Conservation (phyloP, 1,140 invertebrate genomes). For the Battus philenor region DNA sequence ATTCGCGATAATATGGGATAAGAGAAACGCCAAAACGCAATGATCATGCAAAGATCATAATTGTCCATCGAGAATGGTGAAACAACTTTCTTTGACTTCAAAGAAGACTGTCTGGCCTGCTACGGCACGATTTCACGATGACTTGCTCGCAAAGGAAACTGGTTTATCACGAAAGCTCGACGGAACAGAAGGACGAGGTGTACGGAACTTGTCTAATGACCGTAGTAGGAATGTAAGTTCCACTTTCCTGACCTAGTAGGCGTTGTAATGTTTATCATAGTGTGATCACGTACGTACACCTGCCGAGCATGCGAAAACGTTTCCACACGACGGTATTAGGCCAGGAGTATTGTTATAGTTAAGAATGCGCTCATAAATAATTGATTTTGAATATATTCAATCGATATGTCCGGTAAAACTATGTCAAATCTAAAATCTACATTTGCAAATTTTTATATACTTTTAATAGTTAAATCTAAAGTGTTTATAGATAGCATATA, state of each 20-base stretch:
- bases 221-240: slow-evolving; percentile 39
- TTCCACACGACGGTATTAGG: neutral
- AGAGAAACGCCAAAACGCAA: slow-evolving; percentile 11
- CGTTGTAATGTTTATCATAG: slow-evolving; percentile 3
- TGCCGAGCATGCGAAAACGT: slow-evolving; percentile 13
- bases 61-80: slow-evolving; percentile 34
- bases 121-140: slow-evolving; percentile 55
- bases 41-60: slow-evolving; percentile 20
- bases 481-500: too few species aligned
- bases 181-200: slow-evolving; percentile 28
- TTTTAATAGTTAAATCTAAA: too few species aligned
- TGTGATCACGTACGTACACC: slow-evolving; percentile 14
- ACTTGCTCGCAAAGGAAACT: slow-evolving; percentile 41
- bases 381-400: neutral
- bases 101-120: slow-evolving; percentile 41
- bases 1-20: slow-evolving; percentile 7
- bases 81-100: slow-evolving; percentile 49
- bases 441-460: too few species aligned
- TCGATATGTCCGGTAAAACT: too few species aligned
- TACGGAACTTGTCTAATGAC: slow-evolving; percentile 32
- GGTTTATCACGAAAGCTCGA: slow-evolving; percentile 47
- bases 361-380: slow-evolving; percentile 6
- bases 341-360: neutral
- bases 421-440: too few species aligned
- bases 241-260: slow-evolving; percentile 42